These are phyloP conservation scores for Myrmecobius fasciatus DNA, from an alignment of 2,113 vertebrate species.

Conservation along the genomic window DNA sequence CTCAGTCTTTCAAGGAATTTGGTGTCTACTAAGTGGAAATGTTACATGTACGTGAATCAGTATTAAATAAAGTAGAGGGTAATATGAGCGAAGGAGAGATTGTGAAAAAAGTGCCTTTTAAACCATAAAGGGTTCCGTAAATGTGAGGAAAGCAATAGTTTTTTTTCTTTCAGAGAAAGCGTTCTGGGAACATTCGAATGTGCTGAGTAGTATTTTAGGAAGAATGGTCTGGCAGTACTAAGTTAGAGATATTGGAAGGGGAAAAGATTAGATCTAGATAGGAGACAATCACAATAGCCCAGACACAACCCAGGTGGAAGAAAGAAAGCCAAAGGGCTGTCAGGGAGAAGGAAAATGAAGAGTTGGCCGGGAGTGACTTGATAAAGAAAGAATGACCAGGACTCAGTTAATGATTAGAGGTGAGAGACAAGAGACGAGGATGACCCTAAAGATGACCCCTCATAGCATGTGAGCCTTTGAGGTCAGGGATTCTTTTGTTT, in stretches of 20 bases:
- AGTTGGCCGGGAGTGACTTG: not conserved
- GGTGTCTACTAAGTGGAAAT: not conserved
- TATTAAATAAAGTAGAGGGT: not conserved
- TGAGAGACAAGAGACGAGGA: not conserved
- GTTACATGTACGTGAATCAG: not conserved
- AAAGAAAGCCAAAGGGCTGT: not conserved
- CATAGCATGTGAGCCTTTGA: not conserved
- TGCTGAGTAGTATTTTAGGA: not conserved
- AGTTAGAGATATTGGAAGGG: not conserved
- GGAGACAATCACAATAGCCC: not conserved
- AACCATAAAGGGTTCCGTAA: not conserved
- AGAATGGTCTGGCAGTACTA: not conserved
- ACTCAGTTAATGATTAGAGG: not conserved
- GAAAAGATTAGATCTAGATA: not conserved
- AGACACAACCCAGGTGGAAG: not conserved
- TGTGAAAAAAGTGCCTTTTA: not conserved
- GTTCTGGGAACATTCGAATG: not conserved
- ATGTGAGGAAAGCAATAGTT: not conserved
- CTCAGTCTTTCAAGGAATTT: not conserved
- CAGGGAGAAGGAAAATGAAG: not conserved
- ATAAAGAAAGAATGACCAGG: not conserved
- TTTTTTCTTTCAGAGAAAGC: not conserved
- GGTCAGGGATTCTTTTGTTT: not conserved
- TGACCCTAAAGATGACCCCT: not conserved
- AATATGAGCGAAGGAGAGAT: not conserved